Conservation (phyloP, 1,140 invertebrate genomes). For the Bactericera cockerelli region DNA sequence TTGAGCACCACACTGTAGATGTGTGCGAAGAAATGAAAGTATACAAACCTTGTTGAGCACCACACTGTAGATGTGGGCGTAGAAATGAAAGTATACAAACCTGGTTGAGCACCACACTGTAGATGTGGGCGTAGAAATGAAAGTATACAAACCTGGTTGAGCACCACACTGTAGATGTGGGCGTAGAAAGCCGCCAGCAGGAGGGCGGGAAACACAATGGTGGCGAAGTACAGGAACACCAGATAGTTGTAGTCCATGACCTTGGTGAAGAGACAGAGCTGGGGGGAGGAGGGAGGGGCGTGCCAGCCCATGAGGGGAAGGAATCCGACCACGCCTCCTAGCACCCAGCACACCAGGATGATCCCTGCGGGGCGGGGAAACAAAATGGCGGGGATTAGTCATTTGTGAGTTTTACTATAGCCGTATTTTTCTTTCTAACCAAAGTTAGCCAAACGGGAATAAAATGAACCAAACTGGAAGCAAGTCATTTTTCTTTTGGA, state of each 20-base stretch:
- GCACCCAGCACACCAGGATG: slow-evolving; percentile 69
- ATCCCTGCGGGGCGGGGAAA: slow-evolving; percentile 40
- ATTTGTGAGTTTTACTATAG: too few species aligned
- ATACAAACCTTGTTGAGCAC: too few species aligned
- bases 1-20: too few species aligned
- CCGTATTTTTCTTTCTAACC: too few species aligned
- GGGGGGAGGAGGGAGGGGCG: slow-evolving; percentile 34
- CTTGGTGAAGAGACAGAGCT: slow-evolving; percentile 59
- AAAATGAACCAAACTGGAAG: too few species aligned
- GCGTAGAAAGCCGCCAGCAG: slow-evolving; percentile 70
- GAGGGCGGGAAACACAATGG: slow-evolving; percentile 70
- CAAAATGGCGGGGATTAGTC: neutral
- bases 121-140: neutral
- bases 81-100: too few species aligned
- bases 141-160: slow-evolving; percentile 55
- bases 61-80: too few species aligned
- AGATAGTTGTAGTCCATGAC: slow-evolving; percentile 80
- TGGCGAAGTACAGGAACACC: slow-evolving; percentile 74
- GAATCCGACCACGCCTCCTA: slow-evolving; percentile 61
- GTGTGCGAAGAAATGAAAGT: too few species aligned
- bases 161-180: slow-evolving; percentile 71
- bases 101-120: too few species aligned
- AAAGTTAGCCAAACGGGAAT: too few species aligned
- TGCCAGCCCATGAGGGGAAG: slow-evolving; percentile 79
- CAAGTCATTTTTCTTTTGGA: too few species aligned